A percentile compares a stretch with the other conserved stretches of the same genome.
Conservation (phyloP, 2,113 vertebrate species). For the Aythya baeri region DNA sequence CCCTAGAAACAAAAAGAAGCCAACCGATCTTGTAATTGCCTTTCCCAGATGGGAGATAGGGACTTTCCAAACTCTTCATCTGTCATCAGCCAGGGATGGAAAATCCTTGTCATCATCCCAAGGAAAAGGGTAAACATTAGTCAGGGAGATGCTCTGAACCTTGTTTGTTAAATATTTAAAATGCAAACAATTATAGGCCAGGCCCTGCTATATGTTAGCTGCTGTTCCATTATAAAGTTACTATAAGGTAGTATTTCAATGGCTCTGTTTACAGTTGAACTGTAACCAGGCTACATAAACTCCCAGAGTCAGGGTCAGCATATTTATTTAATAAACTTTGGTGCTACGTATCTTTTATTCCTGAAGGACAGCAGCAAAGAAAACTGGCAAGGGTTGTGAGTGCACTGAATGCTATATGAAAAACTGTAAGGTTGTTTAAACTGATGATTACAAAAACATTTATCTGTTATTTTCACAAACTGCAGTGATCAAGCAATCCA, state of each 20-base stretch:
- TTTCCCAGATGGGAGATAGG: background rate
- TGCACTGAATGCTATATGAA: background rate
- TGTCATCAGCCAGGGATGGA: conserved; percentile 28
- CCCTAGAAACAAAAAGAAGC: conserved; percentile 1
- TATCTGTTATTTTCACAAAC: background rate
- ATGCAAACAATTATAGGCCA: conserved; percentile 17
- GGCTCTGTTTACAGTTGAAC: conserved; percentile 32
- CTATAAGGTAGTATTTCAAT: conserved; percentile 11
- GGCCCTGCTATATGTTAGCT: conserved; percentile 1
- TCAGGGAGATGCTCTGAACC: background rate
- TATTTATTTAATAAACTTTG: background rate
- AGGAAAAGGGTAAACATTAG: conserved; percentile 19
- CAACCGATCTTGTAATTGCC: conserved; percentile 20
- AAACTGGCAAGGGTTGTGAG: background rate
- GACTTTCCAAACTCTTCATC: conserved; percentile 50
- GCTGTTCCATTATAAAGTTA: background rate
- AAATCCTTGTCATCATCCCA: conserved; percentile 36
- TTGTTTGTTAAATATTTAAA: conserved; percentile 28
- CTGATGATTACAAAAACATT: background rate
- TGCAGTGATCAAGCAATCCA: background rate
- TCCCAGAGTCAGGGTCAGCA: background rate
- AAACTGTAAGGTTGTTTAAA: background rate
- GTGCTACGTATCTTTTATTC: background rate
- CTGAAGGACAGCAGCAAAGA: background rate
- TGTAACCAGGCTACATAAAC: conserved; percentile 14